Percentiles rank a stretch among this genome's conserved stretches.
Evolutionary conservation across 35 echinoderm and acorn worm species (phyloP).

Genomic region (Heliocidaris tuberculata): DNA sequence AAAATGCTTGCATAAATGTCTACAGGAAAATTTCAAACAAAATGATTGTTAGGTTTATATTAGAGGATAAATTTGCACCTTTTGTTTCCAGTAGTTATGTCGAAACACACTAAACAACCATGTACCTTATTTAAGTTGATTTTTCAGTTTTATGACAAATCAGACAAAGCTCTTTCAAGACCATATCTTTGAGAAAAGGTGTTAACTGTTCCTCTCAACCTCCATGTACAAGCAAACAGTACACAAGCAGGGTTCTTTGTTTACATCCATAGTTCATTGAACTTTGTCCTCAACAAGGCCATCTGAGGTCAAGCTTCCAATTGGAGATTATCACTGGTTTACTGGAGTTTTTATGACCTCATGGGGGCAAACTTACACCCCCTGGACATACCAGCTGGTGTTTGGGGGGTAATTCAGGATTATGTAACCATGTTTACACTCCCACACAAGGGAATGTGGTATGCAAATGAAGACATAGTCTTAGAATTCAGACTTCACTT

Average conservation of each 20-base stretch:
- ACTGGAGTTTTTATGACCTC: background rate
- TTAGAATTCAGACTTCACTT: background rate
- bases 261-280: background rate
- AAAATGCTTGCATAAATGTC: too few species aligned
- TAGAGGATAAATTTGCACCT: too few species aligned
- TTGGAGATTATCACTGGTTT: background rate
- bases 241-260: background rate
- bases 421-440: background rate
- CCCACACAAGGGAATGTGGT: background rate
- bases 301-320: background rate
- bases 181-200: too few species aligned
- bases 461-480: background rate
- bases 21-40: too few species aligned
- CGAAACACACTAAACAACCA: too few species aligned
- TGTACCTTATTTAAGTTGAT: too few species aligned
- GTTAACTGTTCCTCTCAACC: background rate
- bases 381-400: background rate
- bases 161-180: too few species aligned
- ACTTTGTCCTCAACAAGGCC: slow-evolving; percentile 8
- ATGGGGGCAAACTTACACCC: slow-evolving; percentile 12
- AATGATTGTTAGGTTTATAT: too few species aligned
- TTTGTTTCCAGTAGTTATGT: too few species aligned
- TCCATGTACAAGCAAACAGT: background rate
- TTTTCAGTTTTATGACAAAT: too few species aligned
- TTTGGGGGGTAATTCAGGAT: background rate